Conservation (phyloP, 2,797 vertebrate species). For the Characodon lateralis region DNA sequence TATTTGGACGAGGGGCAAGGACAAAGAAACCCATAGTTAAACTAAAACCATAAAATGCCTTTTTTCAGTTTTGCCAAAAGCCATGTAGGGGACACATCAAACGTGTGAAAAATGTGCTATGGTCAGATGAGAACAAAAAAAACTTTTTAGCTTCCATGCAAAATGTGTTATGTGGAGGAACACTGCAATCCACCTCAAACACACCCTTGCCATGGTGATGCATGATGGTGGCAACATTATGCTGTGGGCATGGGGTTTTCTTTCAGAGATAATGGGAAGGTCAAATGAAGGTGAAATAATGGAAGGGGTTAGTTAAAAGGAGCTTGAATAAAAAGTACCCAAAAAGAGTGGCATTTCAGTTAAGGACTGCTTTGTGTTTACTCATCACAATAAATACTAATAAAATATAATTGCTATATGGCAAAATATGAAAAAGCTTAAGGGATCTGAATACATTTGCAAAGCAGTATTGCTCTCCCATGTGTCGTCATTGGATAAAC, state of each 20-base stretch:
- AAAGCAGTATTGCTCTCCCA: not conserved
- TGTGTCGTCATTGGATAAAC: conserved; percentile 53
- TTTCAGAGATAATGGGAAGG: not conserved
- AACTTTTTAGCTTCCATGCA: not conserved
- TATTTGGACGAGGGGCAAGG: not conserved
- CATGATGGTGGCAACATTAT: not conserved
- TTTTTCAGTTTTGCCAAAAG: not conserved
- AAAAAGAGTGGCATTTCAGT: not conserved
- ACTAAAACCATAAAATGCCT: not conserved
- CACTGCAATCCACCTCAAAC: not conserved
- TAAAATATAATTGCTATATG: not conserved
- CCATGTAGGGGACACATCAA: no score
- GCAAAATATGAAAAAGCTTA: not conserved
- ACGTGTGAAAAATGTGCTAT: no score
- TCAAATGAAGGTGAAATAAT: not conserved
- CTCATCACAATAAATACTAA: not conserved
- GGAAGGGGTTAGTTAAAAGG: not conserved
- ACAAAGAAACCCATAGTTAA: not conserved
- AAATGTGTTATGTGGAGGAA: not conserved
- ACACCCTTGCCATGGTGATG: not conserved
- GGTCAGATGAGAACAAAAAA: not conserved
- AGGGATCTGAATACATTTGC: not conserved
- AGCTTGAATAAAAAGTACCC: no score
- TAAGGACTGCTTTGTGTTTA: not conserved
- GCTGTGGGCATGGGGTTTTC: not conserved